Evolutionary conservation across 2,797 vertebrate genomes (phyloP), one percentile per base, ranked within the genome.

Genomic region (Setipinna tenuifilis): DNA sequence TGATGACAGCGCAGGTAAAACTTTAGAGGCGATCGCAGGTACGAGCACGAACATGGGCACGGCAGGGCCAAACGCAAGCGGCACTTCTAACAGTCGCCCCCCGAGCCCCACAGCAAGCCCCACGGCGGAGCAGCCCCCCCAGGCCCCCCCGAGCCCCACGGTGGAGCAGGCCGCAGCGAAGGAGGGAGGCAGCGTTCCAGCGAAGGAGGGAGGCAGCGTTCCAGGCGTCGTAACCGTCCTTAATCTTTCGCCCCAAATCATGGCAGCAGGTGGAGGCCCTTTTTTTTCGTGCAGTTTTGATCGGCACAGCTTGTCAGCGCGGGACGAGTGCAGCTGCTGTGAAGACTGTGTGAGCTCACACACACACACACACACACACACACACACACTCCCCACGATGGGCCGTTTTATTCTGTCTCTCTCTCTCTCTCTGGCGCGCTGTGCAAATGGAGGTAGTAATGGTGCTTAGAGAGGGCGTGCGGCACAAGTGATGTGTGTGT

Each of bases 1-100:
- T 93, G 93, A 91, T 82, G 93, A 95, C 93, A 92, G 86, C 81
- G 78, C 85, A 62, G 85, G 92, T 92, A 93, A 93, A 92, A 71
- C 81, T 83, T 46, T 25, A 71, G 86, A 92, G 91, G 87, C 84
- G 85, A 92, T n/a, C n/a, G 35, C 35, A 5, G 35, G 35, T 2
- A 91, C 80, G 88, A 89, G 65, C 14, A 12, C 25, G 4, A n/a
- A n/a, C n/a, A n/a, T n/a, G n/a, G n/a, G n/a, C n/a, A n/a, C n/a
- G n/a, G n/a, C n/a, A n/a, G n/a, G n/a, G 62, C 25, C 25, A 65
- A 71, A 3, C 28, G 28, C 65, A 17, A 35, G 25, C 31, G 65
- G 65, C 65, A 71, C 65, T 71, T 71, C 12, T 71, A 25, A 68
- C 14, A 25, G 25, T 68, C 25, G 25, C 62, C 0, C 23, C 25